Base-by-base conservation (phyloP, 2,113 vertebrate genomes). In the Aythya baeri region DNA sequence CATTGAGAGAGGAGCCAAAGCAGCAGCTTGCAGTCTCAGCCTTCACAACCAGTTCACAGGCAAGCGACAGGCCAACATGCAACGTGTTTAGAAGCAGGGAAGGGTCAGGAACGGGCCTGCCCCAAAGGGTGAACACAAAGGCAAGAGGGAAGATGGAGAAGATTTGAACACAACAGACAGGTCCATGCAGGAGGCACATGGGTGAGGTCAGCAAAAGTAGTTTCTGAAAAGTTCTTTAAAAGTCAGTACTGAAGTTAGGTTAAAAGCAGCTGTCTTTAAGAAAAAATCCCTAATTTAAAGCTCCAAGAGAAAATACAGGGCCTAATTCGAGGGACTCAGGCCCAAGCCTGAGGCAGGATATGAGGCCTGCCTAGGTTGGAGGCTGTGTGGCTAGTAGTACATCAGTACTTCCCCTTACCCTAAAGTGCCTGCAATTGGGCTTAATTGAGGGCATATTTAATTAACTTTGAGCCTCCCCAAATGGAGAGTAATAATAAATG, bases 81-180 rank as follows among this genome's bases (percentile, higher is more conserved):
- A 85, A 25, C 0, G 0, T 12, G 71, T 7, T 63, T 15, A 6
- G 44, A 85, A 54, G 11, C 27, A 61, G 31, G 41, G 21, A 16
- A 1, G 11, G 5, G 15, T 27, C 55, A 9, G 0, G 1, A 29
- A 5, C 0, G 1, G 26, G 13, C 34, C n/a, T 52, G 27, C 63
- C 32, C 20, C 20, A 23, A 80, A 0, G 2, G 12, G 46, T 36
- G 52, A 7, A 5, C 1, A 1, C 2, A 4, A 21, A 0, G 55
- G 3, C 2, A 44, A 16, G 44, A 65, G 50, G 41, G 23, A 7
- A 36, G 43, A 3, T 3, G 29, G n/a, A 46, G 50, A 46, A 36
- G 66, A 43, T 8, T 0, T 0, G 18, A 38, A 17, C 55, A 6
- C 7, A 0, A 29, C 38, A 43, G 22, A 13, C 34, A 17, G 41